Percentiles rank a stretch among this genome's conserved stretches.
Evolutionary conservation across 2,113 vertebrate species (phyloP).

Genomic region (Podarcis raffonei): DNA sequence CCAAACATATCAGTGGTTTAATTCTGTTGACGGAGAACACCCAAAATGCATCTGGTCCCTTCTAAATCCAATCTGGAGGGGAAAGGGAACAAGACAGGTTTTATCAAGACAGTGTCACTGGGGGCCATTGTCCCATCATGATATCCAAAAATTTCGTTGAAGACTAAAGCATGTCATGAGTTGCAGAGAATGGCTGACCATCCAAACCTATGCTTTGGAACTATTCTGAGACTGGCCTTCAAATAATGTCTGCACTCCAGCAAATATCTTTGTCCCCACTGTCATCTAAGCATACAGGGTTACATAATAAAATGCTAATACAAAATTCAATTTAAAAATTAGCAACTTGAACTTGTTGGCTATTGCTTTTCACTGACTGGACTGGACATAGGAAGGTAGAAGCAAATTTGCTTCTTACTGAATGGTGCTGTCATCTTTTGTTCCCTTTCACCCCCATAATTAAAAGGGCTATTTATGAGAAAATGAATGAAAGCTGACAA

Average conservation of each 20-base stretch:
- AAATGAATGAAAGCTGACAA: not conserved
- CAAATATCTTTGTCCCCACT: no score
- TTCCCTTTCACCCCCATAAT: not conserved
- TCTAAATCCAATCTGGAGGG: not conserved
- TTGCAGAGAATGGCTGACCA: not conserved
- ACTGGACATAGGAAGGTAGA: not conserved
- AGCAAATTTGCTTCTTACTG: not conserved
- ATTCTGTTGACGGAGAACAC: conserved; percentile 35
- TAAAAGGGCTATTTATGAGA: not conserved
- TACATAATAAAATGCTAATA: not conserved
- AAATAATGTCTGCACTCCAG: no score
- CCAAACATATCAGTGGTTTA: not conserved
- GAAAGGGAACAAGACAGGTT: not conserved
- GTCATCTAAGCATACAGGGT: no score
- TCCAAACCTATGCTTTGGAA: not conserved
- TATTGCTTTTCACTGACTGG: not conserved
- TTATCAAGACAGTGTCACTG: not conserved
- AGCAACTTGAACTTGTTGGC: not conserved
- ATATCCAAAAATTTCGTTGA: not conserved
- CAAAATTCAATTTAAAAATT: not conserved
- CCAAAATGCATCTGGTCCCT: conserved; percentile 1
- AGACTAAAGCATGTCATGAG: not conserved
- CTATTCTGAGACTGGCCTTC: not conserved
- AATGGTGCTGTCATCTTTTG: not conserved
- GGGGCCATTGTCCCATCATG: not conserved